Percentiles rank a stretch among this genome's conserved stretches.
These are phyloP conservation scores for Stenolophus ochropezus DNA, from an alignment of 2,888 invertebrate genomes.

Conservation along the genomic window DNA sequence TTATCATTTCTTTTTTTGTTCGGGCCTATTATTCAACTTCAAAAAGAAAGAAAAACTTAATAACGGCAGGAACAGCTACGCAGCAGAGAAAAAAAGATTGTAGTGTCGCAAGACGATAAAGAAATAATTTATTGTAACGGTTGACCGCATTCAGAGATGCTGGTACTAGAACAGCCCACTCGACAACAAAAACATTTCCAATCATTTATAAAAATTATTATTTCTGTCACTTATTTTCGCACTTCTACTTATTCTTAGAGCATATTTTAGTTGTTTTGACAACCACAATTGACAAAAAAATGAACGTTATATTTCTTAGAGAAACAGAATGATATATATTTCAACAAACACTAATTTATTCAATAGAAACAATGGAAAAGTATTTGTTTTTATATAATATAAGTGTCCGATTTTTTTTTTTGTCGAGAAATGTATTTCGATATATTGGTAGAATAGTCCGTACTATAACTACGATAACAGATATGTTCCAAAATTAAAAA, in stretches of 20 bases:
- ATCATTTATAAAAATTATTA: not conserved
- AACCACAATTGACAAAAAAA: no score
- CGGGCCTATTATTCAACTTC: constrained; percentile 54
- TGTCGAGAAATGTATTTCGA: no score
- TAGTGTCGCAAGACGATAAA: constrained; percentile 52
- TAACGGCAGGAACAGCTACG: constrained; percentile 17
- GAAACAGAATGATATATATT: no score
- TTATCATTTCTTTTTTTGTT: constrained; percentile 55
- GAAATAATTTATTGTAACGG: constrained; percentile 56
- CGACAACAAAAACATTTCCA: constrained; percentile 1
- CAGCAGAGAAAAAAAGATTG: constrained; percentile 20
- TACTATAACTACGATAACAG: no score
- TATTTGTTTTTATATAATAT: no score
- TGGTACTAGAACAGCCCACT: not conserved
- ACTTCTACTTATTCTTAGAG: not conserved
- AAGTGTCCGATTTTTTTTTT: no score
- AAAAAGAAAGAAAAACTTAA: constrained; percentile 54
- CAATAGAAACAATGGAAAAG: no score
- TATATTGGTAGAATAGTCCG: no score
- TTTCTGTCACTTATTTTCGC: not conserved
- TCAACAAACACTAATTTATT: no score
- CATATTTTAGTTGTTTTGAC: not conserved
- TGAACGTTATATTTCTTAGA: no score
- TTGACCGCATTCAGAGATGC: constrained; percentile 16
- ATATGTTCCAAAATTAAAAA: no score